Percentiles rank a stretch among this genome's conserved stretches.
phyloP scores from a whole-genome alignment of 2,797 vertebrate genomes.

The Loriculus beryllinus region DNA sequence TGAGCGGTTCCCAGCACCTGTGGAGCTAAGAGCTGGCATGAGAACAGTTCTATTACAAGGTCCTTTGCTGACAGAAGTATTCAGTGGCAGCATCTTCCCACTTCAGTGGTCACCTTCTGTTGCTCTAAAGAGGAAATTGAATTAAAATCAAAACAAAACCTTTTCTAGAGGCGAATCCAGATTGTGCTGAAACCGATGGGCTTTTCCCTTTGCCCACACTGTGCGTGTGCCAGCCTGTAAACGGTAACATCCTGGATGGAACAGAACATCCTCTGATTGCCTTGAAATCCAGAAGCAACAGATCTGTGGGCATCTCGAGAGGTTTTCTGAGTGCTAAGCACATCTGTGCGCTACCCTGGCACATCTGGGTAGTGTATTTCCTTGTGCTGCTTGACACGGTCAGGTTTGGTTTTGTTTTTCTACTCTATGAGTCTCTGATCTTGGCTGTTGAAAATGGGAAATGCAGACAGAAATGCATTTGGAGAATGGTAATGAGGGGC shows the following conservation, averaged over 20 bases:
- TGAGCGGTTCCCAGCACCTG: background rate
- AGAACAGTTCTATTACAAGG: background rate
- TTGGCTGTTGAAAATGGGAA: background rate
- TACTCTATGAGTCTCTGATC: background rate
- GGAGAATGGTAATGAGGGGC: background rate
- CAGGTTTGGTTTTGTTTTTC: background rate
- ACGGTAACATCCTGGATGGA: background rate
- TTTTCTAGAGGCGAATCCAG: background rate
- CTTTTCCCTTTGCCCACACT: background rate
- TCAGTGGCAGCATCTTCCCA: background rate
- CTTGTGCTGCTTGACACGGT: background rate
- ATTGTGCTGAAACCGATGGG: background rate
- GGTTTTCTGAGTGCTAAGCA: background rate
- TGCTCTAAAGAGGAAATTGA: background rate
- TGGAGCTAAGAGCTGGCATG: background rate
- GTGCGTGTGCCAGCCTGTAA: background rate
- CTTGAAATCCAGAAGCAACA: background rate
- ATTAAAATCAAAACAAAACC: background rate
- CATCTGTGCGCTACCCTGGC: background rate
- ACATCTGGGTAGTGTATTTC: background rate
- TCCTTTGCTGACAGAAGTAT: background rate
- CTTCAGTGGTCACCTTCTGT: background rate
- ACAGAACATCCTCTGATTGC: background rate
- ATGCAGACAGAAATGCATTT: conserved; percentile 2
- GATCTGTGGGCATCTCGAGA: background rate